Evolutionary conservation across 2,113 vertebrate genomes (phyloP).

Genomic region (Pangasianodon hypophthalmus): DNA sequence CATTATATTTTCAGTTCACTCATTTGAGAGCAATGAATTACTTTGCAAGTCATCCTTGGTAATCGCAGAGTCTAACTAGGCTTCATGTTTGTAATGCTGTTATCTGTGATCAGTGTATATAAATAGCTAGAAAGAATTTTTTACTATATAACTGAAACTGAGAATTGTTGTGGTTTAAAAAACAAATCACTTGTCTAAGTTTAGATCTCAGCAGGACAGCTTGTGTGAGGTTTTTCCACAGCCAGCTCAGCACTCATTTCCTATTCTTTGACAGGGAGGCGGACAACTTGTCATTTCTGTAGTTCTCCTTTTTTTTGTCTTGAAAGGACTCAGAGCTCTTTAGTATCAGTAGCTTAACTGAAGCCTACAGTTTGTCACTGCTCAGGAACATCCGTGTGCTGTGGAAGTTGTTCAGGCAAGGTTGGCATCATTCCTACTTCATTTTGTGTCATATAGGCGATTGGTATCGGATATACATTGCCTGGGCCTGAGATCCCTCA

Average conservation of each 20-base stretch:
- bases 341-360: conserved; percentile 1
- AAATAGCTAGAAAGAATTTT: neutral
- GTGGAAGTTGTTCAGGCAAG: neutral
- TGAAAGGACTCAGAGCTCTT: conserved; percentile 18
- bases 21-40: neutral
- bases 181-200: neutral
- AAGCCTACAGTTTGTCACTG: conserved; percentile 1
- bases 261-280: conserved; percentile 33
- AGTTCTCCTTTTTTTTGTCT: conserved; percentile 26
- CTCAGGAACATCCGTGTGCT: neutral
- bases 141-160: neutral
- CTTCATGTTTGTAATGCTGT: neutral
- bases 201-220: conserved; percentile 27
- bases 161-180: neutral
- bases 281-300: conserved; percentile 39
- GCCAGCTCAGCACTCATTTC: neutral
- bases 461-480: neutral
- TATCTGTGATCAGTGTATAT: neutral
- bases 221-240: conserved; percentile 15
- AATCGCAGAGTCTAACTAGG: neutral
- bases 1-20: neutral
- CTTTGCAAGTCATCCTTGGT: neutral
- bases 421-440: neutral
- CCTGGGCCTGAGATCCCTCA: neutral
- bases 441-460: neutral